A percentile compares a stretch with the other conserved stretches of the same genome.
These are phyloP conservation scores for Tympanoctomys barrerae DNA, from an alignment of 2,797 vertebrate species.

Conservation along the genomic window DNA sequence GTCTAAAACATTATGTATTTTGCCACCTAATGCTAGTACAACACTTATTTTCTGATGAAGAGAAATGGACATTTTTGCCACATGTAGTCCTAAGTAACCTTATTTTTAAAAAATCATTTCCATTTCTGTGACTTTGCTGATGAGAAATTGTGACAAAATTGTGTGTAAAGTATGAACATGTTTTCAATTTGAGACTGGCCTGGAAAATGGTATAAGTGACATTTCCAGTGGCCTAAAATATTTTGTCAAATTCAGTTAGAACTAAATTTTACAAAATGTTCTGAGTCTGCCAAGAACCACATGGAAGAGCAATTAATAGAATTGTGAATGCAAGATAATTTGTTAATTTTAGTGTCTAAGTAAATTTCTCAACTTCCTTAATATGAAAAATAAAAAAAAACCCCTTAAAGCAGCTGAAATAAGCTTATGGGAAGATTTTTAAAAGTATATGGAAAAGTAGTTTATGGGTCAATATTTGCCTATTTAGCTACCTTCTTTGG, in stretches of 20 bases:
- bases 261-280: conserved; percentile 7
- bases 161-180: conserved; percentile 11
- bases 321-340: conserved; percentile 66
- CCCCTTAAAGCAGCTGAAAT: not conserved
- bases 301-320: conserved; percentile 60
- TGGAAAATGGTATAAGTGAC: conserved; percentile 33
- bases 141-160: not conserved
- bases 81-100: not conserved
- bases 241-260: conserved; percentile 42
- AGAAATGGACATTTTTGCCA: conserved; percentile 2
- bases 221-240: conserved; percentile 68
- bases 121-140: not conserved
- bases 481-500: not conserved
- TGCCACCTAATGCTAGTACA: not conserved
- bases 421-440: not conserved
- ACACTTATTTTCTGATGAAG: not conserved
- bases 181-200: conserved; percentile 70
- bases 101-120: not conserved
- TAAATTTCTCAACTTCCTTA: conserved; percentile 61
- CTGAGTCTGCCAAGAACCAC: conserved; percentile 65
- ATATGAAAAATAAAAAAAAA: not conserved
- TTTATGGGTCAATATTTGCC: not conserved
- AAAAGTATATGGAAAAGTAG: not conserved
- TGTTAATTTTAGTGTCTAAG: conserved; percentile 72
- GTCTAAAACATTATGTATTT: not conserved